Evolutionary conservation across 2,888 invertebrate species (phyloP), one percentile per base, ranked within the genome.

Genomic region (Heliconius ethilla): DNA sequence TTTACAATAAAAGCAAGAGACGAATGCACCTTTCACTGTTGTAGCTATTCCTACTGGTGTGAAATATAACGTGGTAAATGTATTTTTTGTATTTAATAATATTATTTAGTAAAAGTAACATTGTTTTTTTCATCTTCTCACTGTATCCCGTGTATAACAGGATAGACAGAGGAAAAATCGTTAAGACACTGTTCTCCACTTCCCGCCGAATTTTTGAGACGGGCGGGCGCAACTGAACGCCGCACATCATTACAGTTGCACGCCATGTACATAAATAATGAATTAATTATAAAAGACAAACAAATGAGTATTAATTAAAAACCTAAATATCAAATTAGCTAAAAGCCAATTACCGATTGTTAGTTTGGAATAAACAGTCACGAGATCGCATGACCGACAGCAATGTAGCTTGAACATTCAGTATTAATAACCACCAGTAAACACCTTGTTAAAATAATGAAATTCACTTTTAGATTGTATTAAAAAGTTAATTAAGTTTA

Each of bases 321-420:
- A 59, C 15, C 11, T 10, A 55, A 18, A 29, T 59, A 55, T 59
- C 51, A 27, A 70, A 59, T 69, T 25, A 59, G 15, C 29, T 51
- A 65, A 75, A 76, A 69, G 22, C 77, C 75, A 75, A 25, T 75
- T 77, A 77, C 72, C 18, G 18, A 25, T 51, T 79, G n/a, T 63
- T 72, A 65, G 3, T 45, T 70, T 69, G 75, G n/a, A 29, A n/a
- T 33, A 69, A 70, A 75, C 63, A 29, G 87, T 86, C 88, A 88
- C 88, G 88, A 81, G 25, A 87, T 88, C 75, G 87, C 89, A 85
- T 89, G 89, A 75, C 72, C 67, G 78, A 76, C 74, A 74, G 83
- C 86, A 86, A 86, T 85, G 79, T 76, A 33, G 59, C 72, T 63
- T 76, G 74, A 80, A 79, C 77, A 25, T 74, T 45, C 37, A 27